Base-by-base conservation (phyloP, 2,888 invertebrate genomes). In the Harpalus rufipes region DNA sequence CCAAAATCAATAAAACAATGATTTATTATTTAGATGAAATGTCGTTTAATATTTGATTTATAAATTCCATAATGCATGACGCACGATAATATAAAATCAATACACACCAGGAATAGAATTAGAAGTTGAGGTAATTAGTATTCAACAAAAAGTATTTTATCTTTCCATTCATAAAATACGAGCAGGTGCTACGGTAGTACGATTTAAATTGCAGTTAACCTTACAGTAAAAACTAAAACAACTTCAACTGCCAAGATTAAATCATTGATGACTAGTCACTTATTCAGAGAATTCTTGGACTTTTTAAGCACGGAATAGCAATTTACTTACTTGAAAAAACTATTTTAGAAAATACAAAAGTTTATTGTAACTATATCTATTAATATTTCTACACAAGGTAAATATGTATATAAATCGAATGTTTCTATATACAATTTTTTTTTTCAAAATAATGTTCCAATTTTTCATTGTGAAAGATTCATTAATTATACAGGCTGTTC, bases 11-110 rank as follows among this genome's bases (percentile, higher is more conserved):
- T 74, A 51, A 68, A 44, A 74, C 25, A 21, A 39, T 51, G 41
- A 74, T 74, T 74, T 44, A 74, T 74, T 74, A 74, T 44, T 68
- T 18, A 74, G 3, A 74, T 74, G 16, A 74, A 32, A 68, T 68
- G 7, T 14, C 39, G 32, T 68, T 68, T 41, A 68, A 74, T 74
- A 74, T 74, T 74, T 74, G 44, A 74, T 74, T 68, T 72, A 16
- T 7, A 74, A 44, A 74, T 74, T 7, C 72, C 44, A 44, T 18
- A 8, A 21, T 63, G 32, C 32, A 68, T 44, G 18, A 74, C 72
- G 44, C 72, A 74, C 41, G 16, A 44, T 14, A 74, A 44, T 44
- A 18, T 12, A 16, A 41, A 74, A 74, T 74, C 72, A 74, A 74
- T 74, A 44, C 18, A 18, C 21, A 32, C 68, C 10, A 25, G 14